A percentile compares a stretch with the other conserved stretches of the same genome.
phyloP scores from a whole-genome alignment of 2,113 vertebrate species.

The Gobius niger region DNA sequence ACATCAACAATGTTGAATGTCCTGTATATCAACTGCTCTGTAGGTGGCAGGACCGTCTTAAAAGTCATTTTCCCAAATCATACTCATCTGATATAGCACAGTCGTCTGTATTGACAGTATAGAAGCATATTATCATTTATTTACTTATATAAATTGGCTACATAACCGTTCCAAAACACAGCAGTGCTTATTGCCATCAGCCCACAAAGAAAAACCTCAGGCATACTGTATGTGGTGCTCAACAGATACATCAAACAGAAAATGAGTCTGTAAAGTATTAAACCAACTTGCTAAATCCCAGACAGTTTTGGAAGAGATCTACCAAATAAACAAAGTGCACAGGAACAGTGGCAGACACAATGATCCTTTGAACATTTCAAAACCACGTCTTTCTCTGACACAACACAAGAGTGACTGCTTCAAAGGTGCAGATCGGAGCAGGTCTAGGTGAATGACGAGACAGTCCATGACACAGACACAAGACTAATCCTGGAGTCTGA shows the following conservation, averaged over 20 bases:
- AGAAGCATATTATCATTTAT: too few species aligned
- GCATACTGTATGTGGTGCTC: too few species aligned
- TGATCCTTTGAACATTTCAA: background rate
- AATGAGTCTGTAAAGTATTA: background rate
- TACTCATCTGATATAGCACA: too few species aligned
- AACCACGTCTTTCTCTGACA: background rate
- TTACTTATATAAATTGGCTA: too few species aligned
- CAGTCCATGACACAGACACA: background rate
- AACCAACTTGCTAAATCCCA: background rate
- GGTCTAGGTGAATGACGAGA: background rate
- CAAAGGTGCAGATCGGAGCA: background rate
- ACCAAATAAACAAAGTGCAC: background rate
- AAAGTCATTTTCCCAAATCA: too few species aligned
- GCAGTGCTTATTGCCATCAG: too few species aligned
- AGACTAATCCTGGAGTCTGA: constrained; percentile 39
- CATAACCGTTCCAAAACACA: too few species aligned
- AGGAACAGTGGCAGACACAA: background rate
- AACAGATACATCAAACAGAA: background rate
- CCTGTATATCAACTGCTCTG: too few species aligned
- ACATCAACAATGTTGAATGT: too few species aligned
- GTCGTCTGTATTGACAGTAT: too few species aligned
- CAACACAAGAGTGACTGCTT: background rate
- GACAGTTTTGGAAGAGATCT: background rate
- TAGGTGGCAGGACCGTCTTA: too few species aligned
- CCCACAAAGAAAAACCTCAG: too few species aligned